These are phyloP conservation scores for Stegastes partitus DNA, from an alignment of 2,113 vertebrate species.

Conservation along the genomic window DNA sequence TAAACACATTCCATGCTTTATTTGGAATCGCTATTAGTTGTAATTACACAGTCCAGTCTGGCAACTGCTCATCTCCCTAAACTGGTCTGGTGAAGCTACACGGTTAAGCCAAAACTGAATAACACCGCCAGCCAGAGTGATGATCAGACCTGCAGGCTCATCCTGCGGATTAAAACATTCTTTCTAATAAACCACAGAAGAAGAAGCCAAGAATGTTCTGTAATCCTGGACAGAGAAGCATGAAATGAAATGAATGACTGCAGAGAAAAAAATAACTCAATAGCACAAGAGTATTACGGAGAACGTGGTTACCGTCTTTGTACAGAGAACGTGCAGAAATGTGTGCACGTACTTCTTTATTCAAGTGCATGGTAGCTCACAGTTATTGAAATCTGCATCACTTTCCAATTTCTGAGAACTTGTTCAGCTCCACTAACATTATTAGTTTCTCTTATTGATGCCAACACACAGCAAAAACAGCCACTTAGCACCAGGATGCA, in stretches of 20 bases:
- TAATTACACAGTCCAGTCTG: not conserved
- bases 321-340: not conserved
- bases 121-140: constrained; percentile 1
- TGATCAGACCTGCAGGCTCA: constrained; percentile 20
- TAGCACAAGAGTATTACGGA: not conserved
- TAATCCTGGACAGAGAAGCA: constrained; percentile 17
- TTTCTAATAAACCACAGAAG: constrained; percentile 19
- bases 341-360: not conserved
- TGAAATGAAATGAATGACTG: not conserved
- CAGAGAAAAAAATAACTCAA: not conserved
- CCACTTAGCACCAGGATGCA: too few relatives aligned
- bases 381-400: not conserved
- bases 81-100: not conserved
- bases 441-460: too few relatives aligned
- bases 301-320: not conserved
- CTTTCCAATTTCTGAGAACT: too few relatives aligned
- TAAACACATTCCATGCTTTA: not conserved
- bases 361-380: not conserved
- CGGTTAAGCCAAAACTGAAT: constrained; percentile 22
- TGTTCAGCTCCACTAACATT: too few relatives aligned
- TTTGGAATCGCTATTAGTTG: not conserved
- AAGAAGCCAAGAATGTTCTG: constrained; percentile 32
- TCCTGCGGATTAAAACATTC: constrained; percentile 57
- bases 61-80: not conserved
- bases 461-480: too few relatives aligned